Conservation (phyloP, 1,140 invertebrate genomes). For the Drosophila eugracilis region DNA sequence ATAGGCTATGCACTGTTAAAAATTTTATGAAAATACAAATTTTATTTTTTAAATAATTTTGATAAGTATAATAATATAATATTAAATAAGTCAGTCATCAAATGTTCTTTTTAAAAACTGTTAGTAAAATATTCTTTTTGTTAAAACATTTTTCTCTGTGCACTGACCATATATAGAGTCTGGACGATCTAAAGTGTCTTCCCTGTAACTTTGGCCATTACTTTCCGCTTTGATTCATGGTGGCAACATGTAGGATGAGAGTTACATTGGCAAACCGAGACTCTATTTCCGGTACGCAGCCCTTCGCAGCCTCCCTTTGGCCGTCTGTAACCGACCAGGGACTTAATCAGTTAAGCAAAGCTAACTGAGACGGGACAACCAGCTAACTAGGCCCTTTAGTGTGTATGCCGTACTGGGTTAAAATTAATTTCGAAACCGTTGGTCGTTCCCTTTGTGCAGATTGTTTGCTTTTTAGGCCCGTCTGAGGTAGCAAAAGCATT, state of each 20-base stretch:
- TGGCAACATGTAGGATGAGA: slow-evolving; percentile 1
- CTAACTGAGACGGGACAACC: slow-evolving; percentile 17
- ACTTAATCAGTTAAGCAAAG: slow-evolving; percentile 53
- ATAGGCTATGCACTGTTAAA: slow-evolving; percentile 18
- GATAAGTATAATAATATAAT: too few relatives aligned
- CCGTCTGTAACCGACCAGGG: slow-evolving; percentile 24
- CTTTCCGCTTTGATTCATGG: slow-evolving; percentile 51
- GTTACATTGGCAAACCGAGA: slow-evolving; percentile 1
- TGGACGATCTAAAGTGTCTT: slow-evolving; percentile 37
- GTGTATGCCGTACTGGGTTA: slow-evolving; percentile 27
- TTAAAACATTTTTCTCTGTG: slow-evolving; percentile 12
- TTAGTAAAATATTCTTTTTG: too few relatives aligned
- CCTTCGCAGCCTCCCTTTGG: slow-evolving; percentile 1
- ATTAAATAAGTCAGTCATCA: too few relatives aligned
- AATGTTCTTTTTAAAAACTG: too few relatives aligned
- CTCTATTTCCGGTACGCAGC: slow-evolving; percentile 19
- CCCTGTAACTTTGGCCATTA: slow-evolving; percentile 45
- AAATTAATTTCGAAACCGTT: slow-evolving; percentile 47
- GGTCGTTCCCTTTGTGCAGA: slow-evolving; percentile 30
- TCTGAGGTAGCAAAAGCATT: slow-evolving; percentile 21
- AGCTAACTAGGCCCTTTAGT: slow-evolving; percentile 11
- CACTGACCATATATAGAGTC: slow-evolving; percentile 14
- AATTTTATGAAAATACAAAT: too few relatives aligned
- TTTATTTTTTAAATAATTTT: too few relatives aligned
- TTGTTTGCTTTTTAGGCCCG: slow-evolving; percentile 34